Conservation (phyloP, 1,140 invertebrate species). For the Oncopeltus fasciatus region DNA sequence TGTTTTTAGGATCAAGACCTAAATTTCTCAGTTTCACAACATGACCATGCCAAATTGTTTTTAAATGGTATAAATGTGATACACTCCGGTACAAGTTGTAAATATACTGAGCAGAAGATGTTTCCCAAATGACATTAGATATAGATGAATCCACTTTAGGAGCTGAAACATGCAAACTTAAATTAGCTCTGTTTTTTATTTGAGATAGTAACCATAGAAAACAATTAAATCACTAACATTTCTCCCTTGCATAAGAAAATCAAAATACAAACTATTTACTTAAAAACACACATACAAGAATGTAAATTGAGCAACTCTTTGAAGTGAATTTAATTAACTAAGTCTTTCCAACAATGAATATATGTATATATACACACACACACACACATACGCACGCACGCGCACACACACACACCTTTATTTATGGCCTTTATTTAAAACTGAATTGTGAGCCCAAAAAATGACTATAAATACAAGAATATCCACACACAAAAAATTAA, state of each 20-base stretch:
- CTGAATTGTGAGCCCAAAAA: no score
- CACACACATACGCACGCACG: no score
- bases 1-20: neutral
- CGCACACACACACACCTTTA: no score
- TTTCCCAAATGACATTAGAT: constrained; percentile 45
- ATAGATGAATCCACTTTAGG: constrained; percentile 47
- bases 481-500: no score
- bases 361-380: no score
- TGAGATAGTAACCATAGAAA: neutral
- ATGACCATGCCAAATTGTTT: constrained; percentile 31
- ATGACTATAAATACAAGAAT: no score
- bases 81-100: constrained; percentile 52
- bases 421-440: no score
- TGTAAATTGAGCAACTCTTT: neutral
- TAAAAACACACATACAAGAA: neutral
- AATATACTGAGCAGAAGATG: constrained; percentile 41
- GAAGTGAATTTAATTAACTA: neutral
- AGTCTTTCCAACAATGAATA: neutral
- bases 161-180: constrained; percentile 37
- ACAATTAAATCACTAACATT: neutral
- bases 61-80: constrained; percentile 43
- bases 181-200: neutral
- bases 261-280: neutral
- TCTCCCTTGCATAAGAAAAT: neutral
- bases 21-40: constrained; percentile 16